These are phyloP conservation scores for Setophaga kirtlandii DNA, from an alignment of 2,113 vertebrate species.

Conservation along the genomic window DNA sequence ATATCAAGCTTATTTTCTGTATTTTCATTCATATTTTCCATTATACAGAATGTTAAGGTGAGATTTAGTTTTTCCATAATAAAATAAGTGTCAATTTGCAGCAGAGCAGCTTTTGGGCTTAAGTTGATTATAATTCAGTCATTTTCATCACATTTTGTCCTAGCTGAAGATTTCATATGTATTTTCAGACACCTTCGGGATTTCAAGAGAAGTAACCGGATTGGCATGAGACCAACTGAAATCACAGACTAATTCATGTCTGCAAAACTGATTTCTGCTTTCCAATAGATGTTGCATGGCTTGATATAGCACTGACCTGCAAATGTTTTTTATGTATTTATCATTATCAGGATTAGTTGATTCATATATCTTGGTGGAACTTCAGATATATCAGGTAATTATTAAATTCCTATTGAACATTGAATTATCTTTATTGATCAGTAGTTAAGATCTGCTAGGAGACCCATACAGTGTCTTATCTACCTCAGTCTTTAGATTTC, in stretches of 20 bases:
- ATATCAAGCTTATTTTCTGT: background rate
- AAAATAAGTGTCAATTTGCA: background rate
- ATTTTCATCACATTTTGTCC: background rate
- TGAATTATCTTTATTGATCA: background rate
- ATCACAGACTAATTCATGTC: background rate
- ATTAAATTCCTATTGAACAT: background rate
- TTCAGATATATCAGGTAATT: background rate
- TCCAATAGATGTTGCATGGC: background rate
- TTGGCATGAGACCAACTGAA: background rate
- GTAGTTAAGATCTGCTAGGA: background rate
- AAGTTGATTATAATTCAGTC: background rate
- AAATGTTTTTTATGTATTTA: background rate
- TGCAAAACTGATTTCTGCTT: background rate
- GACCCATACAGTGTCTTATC: background rate
- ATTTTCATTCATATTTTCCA: background rate
- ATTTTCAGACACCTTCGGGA: background rate
- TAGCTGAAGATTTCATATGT: background rate
- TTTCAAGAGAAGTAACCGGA: background rate
- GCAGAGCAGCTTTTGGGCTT: background rate
- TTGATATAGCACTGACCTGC: background rate
- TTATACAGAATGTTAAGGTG: background rate
- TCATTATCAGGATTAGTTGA: background rate
- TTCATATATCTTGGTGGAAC: background rate
- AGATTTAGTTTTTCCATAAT: background rate
- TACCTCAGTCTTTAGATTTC: background rate